These are phyloP conservation scores for Falco biarmicus DNA, from an alignment of 2,797 vertebrate genomes.

Conservation along the genomic window DNA sequence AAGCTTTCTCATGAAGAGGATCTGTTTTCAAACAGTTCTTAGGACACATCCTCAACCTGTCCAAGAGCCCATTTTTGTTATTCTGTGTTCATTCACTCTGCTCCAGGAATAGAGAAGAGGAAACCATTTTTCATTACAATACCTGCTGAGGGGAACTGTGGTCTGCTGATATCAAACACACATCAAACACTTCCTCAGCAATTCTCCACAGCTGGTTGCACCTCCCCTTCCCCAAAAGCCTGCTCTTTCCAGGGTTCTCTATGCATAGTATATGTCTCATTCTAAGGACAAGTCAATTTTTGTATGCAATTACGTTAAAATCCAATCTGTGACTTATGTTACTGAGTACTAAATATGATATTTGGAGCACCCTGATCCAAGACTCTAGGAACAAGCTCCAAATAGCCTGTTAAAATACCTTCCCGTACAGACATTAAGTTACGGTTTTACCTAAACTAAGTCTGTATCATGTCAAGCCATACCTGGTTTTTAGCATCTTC, in stretches of 20 bases:
- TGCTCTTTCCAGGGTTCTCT: neutral
- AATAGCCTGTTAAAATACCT: neutral
- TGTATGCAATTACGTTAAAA: neutral
- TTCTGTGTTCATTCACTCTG: neutral
- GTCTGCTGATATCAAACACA: neutral
- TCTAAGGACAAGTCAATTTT: neutral
- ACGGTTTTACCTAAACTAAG: neutral
- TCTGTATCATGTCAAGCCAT: neutral
- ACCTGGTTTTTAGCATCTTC: neutral
- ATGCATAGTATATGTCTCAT: accelerated
- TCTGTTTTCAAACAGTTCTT: neutral
- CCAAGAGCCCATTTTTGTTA: neutral
- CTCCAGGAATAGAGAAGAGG: neutral
- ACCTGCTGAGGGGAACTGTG: neutral
- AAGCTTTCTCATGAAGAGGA: neutral
- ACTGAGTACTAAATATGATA: neutral
- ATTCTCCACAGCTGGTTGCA: neutral
- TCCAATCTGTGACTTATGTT: neutral
- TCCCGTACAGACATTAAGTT: neutral
- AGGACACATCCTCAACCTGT: neutral
- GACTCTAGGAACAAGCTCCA: neutral
- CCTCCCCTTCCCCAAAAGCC: neutral
- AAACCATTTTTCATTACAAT: neutral
- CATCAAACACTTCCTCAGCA: neutral
- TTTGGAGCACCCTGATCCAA: neutral